Base-by-base conservation (phyloP, 1,140 invertebrate species). In the Tachypleus tridentatus region DNA sequence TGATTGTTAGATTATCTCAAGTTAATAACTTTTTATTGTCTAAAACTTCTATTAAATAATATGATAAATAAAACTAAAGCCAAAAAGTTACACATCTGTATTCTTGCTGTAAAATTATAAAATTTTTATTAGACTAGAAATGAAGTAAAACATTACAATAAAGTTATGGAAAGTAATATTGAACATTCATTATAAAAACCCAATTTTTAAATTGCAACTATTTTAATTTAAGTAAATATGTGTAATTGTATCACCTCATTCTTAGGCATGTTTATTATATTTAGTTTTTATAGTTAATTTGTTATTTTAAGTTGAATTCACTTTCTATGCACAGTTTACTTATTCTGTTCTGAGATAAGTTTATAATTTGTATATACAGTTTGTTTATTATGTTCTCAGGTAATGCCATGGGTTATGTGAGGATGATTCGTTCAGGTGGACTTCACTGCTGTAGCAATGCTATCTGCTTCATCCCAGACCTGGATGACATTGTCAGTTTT, bases 371-470 rank as follows among this genome's bases (percentile, higher is more conserved):
- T 70, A n/a, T 49, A 57, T 52, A 65, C 29, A 29, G 29, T 29
- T 29, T 29, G 29, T 29, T 54, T 8, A 54, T 8, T n/a, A 54
- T 51, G 47, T 62, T 65, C 61, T 9, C 65, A 85, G 87, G 95
- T 9, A 98, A 98, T 80, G 91, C 93, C 3, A 86, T 99, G 80
- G 96, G 95, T 5, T 98, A 97, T 75, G 90, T 99, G 3, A 81
- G 97, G 53, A 85, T 98, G 76, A 88, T 99, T 59, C 82, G 92
- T 66, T 95, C 94, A 4, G 97, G 95, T 4, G 91, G 92, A 9
- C 82, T 96, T 7, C 89, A 97, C 74, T 94, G 90, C 66, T 91
- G 91, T 71, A 89, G 91, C 1, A 89, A 91, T 75, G 90, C 92
- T 1, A 89, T 91, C 49, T 84, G 88, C 4, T 97, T 96, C 77